phyloP scores from a whole-genome alignment of 2,888 invertebrate species.

The Harpalus rufipes region DNA sequence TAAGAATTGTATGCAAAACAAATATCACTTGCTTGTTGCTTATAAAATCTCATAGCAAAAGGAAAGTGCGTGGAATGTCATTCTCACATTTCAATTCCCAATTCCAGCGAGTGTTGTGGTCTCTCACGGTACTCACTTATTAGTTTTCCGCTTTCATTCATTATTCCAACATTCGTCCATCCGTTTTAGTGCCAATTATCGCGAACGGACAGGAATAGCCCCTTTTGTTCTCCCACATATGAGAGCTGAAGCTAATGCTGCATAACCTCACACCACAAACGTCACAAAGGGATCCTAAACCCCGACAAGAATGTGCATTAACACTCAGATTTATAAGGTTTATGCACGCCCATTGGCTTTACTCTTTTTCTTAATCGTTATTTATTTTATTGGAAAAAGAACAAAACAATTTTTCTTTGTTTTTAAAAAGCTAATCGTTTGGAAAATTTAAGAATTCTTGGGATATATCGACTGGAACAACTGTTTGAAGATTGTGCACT shows the following conservation, averaged over 20 bases:
- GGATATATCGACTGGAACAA: background rate
- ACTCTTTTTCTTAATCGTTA: background rate
- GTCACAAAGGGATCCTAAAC: background rate
- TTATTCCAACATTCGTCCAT: conserved; percentile 50
- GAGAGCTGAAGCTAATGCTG: background rate
- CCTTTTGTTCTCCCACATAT: conserved; percentile 24
- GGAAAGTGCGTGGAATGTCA: background rate
- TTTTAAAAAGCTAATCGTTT: background rate
- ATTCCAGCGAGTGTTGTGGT: background rate
- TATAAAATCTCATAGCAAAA: conserved; percentile 1
- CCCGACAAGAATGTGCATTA: background rate
- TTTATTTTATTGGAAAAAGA: background rate
- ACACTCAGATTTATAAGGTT: background rate
- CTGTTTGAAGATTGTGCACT: background rate
- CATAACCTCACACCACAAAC: background rate
- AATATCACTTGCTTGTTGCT: background rate
- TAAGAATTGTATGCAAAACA: conserved; percentile 29
- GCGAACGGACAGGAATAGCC: conserved; percentile 36
- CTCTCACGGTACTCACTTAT: conserved; percentile 43
- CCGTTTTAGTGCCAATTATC: conserved; percentile 51
- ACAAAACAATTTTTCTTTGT: background rate
- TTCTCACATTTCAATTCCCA: conserved; percentile 8
- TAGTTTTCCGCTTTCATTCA: conserved; percentile 46
- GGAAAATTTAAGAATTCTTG: background rate
- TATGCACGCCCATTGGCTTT: background rate